Base-by-base conservation (phyloP, 2,113 vertebrate genomes). In the Orycteropus afer region DNA sequence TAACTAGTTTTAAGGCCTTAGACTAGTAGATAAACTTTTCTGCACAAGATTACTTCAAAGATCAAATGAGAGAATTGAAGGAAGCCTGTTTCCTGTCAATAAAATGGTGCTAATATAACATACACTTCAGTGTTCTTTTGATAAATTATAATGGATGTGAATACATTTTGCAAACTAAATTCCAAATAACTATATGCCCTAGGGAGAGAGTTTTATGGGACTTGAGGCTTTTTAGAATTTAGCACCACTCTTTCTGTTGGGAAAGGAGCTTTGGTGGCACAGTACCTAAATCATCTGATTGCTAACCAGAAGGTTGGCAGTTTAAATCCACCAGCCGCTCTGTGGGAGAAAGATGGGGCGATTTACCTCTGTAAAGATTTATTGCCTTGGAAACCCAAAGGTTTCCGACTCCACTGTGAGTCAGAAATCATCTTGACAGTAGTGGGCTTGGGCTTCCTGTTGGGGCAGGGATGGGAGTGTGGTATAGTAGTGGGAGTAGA, bases 81-180 rank as follows among this genome's bases (percentile, higher is more conserved):
- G 32, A 32, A 73, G 84, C 23, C 55, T 86, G 34, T 23, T 89
- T 82, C 53, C 80, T 77, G 86, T 90, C 51, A 86, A 90, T 49
- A 94, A 81, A 78, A 92, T 42, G 49, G 65, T 32, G 22, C 47
- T 82, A 49, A 86, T 34, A 94, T 1, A 93, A 34, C 11, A 65
- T 2, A 93, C 15, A 78, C 29, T 4, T 82, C 40, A 92, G 27
- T 22, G 65, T n/a, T 59, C 37, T 67, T 76, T 12, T 77, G 69
- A 90, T 78, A 63, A 91, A 79, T 71, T 90, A 73, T 1, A 76
- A 61, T 42, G 55, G 15, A 85, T 23, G 1, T 42, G 40, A 86
- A 91, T 65, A n/a, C 45, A 67, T 42, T 86, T 57, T 86, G 40
- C n/a, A 93, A 95, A 94, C 53, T 71, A 87, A 51, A 73, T 74